phyloP scores from a whole-genome alignment of 2,113 vertebrate species.

The Delphinapterus leucas region DNA sequence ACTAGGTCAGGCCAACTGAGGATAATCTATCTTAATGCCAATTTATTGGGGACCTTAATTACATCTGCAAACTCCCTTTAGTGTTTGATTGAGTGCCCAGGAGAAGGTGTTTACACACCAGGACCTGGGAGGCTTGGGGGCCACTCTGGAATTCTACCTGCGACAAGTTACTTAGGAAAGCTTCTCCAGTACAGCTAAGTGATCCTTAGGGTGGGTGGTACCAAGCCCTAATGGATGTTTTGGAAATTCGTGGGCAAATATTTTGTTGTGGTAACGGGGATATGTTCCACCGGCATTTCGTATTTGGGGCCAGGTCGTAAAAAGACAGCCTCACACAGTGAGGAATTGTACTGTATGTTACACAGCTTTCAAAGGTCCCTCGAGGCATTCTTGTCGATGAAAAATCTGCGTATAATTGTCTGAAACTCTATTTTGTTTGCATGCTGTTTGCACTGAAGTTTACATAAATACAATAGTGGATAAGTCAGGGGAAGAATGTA shows the following conservation, averaged over 20 bases:
- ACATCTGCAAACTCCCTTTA: slow-evolving; percentile 1
- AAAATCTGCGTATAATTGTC: neutral
- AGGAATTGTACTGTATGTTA: neutral
- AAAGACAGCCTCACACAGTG: neutral
- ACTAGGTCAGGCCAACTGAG: neutral
- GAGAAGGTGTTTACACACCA: neutral
- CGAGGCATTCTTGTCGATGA: neutral
- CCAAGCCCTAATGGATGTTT: neutral
- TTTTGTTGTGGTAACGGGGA: neutral
- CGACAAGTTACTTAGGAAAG: neutral
- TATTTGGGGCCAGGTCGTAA: neutral
- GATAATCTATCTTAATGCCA: neutral
- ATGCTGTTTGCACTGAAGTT: neutral
- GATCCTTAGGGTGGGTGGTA: neutral
- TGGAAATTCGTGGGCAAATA: neutral
- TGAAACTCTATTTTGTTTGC: neutral
- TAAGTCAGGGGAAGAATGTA: neutral
- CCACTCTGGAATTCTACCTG: neutral
- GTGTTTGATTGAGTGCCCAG: neutral
- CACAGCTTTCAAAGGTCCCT: neutral
- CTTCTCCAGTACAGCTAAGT: neutral
- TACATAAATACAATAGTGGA: neutral
- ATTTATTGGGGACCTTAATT: slow-evolving; percentile 7
- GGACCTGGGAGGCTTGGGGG: neutral
- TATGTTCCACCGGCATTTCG: neutral